Evolutionary conservation across 92 coral and sea anemone genomes (phyloP).

Genomic region (Chrysogorgia sp.): DNA sequence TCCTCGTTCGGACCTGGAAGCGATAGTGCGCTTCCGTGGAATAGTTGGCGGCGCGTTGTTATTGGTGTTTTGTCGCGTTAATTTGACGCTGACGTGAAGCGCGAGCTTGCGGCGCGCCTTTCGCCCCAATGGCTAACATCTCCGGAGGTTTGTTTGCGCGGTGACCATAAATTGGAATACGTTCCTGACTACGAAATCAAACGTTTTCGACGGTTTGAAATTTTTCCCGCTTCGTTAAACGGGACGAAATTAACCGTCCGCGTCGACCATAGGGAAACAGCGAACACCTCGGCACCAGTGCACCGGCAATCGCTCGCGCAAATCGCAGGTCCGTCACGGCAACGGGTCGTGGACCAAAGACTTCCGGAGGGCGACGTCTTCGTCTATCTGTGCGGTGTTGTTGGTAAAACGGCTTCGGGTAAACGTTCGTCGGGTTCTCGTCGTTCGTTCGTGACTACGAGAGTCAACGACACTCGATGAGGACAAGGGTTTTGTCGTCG

Average conservation of each 20-base stretch:
- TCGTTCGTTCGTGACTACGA: conserved; percentile 65
- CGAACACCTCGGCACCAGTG: conserved; percentile 60
- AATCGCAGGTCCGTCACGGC: conserved; percentile 91
- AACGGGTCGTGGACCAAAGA: conserved; percentile 65
- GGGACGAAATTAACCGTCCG: conserved; percentile 33
- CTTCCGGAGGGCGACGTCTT: conserved; percentile 66
- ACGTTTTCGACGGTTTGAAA: conserved; percentile 58
- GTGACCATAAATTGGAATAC: conserved; percentile 60
- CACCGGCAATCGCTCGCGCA: conserved; percentile 72
- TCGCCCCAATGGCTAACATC: neutral
- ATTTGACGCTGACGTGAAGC: conserved; percentile 57
- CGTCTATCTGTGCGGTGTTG: conserved; percentile 63
- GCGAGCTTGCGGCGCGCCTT: conserved; percentile 10
- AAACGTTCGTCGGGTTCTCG: conserved; percentile 73
- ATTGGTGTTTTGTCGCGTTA: conserved; percentile 62
- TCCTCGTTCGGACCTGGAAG: conserved; percentile 81
- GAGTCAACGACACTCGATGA: conserved; percentile 53
- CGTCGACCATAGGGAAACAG: conserved; percentile 57
- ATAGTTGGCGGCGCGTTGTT: conserved; percentile 74
- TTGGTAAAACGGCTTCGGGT: conserved; percentile 57
- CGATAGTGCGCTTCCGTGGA: conserved; percentile 69
- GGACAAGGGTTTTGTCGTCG: conserved; percentile 57
- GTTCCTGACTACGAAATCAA: conserved; percentile 65
- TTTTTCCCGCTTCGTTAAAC: conserved; percentile 61
- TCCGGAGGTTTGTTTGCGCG: conserved; percentile 25